Evolutionary conservation across 2,888 invertebrate genomes (phyloP).

Genomic region (Cecidostiba fungosa): DNA sequence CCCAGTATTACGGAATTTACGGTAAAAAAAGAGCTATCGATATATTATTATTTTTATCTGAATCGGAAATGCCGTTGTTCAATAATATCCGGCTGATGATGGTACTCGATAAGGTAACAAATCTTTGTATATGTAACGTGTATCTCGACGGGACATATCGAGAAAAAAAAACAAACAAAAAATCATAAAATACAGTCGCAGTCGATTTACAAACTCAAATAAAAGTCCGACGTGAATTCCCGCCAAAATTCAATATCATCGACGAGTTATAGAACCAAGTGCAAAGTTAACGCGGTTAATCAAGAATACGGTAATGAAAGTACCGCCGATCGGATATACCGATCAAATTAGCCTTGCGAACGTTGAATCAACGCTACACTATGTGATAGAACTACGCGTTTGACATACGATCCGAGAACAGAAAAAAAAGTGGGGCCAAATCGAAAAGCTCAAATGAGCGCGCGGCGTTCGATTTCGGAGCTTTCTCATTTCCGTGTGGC

Average conservation of each 20-base stretch:
- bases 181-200: no score
- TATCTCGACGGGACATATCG: no score
- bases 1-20: no score
- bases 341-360: neutral
- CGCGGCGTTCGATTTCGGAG: constrained; percentile 16
- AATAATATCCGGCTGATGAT: no score
- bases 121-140: no score
- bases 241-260: constrained; percentile 1
- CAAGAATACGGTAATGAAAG: neutral
- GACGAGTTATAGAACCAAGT: neutral
- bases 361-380: constrained; percentile 1
- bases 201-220: no score
- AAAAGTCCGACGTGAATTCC: neutral
- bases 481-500: neutral
- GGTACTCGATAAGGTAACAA: no score
- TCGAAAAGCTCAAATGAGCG: constrained; percentile 6
- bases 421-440: neutral
- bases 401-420: neutral
- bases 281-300: neutral
- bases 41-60: no score
- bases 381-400: neutral
- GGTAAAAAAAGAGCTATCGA: no score
- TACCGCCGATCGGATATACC: neutral
- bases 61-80: no score
- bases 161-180: no score